These are phyloP conservation scores for Drosophila lowei DNA, from an alignment of 1,140 invertebrate genomes.

Conservation along the genomic window DNA sequence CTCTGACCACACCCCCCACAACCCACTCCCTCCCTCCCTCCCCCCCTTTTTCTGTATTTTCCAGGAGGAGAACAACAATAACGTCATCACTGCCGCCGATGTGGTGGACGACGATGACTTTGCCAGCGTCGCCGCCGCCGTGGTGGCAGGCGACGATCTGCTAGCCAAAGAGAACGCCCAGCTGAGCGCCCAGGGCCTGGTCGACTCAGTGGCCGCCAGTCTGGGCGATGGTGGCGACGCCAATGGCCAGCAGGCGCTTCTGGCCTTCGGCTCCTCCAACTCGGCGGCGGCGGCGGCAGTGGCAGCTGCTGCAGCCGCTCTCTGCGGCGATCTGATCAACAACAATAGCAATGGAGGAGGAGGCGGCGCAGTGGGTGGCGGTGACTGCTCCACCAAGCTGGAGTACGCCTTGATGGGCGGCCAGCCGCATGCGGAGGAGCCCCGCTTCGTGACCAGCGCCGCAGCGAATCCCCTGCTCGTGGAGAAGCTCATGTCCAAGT, in stretches of 20 bases:
- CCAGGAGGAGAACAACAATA: slow-evolving; percentile 80
- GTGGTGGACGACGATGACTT: slow-evolving; percentile 55
- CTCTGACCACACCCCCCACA: slow-evolving; percentile 12
- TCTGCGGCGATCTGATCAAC: slow-evolving; percentile 66
- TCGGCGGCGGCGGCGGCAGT: slow-evolving; percentile 40
- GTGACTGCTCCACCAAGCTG: slow-evolving; percentile 43
- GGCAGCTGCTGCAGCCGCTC: slow-evolving; percentile 49
- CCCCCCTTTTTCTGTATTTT: slow-evolving; percentile 46
- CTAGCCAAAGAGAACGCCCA: slow-evolving; percentile 71
- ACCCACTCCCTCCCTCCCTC: slow-evolving; percentile 15
- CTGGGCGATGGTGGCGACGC: slow-evolving; percentile 42
- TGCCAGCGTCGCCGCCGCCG: slow-evolving; percentile 63
- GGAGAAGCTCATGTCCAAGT: slow-evolving; percentile 81
- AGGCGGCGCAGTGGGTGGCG: slow-evolving; percentile 14
- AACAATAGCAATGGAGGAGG: slow-evolving; percentile 48
- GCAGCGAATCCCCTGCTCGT: slow-evolving; percentile 80
- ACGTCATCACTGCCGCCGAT: slow-evolving; percentile 57
- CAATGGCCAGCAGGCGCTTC: slow-evolving; percentile 41
- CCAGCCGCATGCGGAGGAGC: slow-evolving; percentile 61
- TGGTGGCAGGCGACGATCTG: slow-evolving; percentile 64
- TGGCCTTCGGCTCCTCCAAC: slow-evolving; percentile 58
- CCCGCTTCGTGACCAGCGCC: slow-evolving; percentile 71
- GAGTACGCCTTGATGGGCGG: slow-evolving; percentile 48
- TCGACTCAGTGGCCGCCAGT: slow-evolving; percentile 66
- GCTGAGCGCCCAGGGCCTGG: slow-evolving; percentile 60